Percentiles rank a stretch among this genome's conserved stretches.
These are phyloP conservation scores for Pao palembangensis DNA, from an alignment of 2,113 vertebrate genomes.

Conservation along the genomic window DNA sequence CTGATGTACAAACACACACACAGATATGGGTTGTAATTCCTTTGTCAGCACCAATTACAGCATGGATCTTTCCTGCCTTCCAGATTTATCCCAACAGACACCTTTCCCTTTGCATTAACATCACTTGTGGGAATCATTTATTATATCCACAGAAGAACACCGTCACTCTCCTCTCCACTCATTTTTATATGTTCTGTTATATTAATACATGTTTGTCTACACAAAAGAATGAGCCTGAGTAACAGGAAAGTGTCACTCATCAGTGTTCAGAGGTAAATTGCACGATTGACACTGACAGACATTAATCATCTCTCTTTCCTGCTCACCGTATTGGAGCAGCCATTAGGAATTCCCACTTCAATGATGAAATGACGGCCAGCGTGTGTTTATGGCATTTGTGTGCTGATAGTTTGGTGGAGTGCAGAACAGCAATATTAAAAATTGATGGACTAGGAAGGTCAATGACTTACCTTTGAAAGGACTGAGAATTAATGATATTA, in stretches of 20 bases:
- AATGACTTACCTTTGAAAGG: constrained; percentile 45
- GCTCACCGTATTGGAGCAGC: constrained; percentile 26
- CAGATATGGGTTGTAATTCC: constrained; percentile 6
- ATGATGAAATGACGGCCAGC: constrained; percentile 16
- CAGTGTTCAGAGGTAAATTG: constrained; percentile 33
- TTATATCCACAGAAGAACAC: too few species aligned
- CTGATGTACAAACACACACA: constrained; percentile 12
- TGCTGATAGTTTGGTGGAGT: constrained; percentile 7
- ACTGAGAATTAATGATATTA: constrained; percentile 28
- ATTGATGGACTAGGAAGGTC: constrained; percentile 56
- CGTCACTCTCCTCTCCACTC: too few species aligned
- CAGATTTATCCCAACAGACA: too few species aligned
- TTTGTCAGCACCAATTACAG: constrained; percentile 6
- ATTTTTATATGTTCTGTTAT: too few species aligned
- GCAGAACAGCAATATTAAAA: constrained; percentile 55
- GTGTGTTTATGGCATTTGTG: constrained; percentile 19
- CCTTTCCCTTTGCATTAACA: too few species aligned
- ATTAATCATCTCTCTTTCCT: constrained; percentile 39
- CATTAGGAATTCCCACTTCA: constrained; percentile 27
- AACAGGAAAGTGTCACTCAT: constrained; percentile 47
- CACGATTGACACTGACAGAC: constrained; percentile 37
- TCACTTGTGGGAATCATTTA: too few species aligned
- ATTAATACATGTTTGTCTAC: too few species aligned
- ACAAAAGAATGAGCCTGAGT: not conserved
- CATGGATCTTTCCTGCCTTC: too few species aligned